phyloP scores from a whole-genome alignment of 2,888 invertebrate genomes.

The Ligdia adustata region DNA sequence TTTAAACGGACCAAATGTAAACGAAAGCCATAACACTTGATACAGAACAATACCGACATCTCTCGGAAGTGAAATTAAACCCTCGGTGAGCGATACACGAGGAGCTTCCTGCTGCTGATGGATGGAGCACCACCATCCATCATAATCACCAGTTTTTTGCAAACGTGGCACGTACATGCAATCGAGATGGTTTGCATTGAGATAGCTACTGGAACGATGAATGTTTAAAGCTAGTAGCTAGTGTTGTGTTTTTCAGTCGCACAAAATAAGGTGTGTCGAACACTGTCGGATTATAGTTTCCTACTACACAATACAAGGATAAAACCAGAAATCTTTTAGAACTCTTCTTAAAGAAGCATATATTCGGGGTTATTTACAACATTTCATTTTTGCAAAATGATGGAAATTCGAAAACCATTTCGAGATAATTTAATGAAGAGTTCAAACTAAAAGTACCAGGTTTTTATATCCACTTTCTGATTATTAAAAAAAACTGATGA shows the following conservation, averaged over 20 bases:
- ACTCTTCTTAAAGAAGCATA: too few relatives aligned
- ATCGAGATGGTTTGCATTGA: neutral
- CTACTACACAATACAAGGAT: too few relatives aligned
- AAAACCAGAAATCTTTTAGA: too few relatives aligned
- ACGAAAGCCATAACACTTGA: too few relatives aligned
- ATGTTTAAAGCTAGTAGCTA: neutral
- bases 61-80: conserved; percentile 1
- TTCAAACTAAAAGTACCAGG: too few relatives aligned
- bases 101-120: conserved; percentile 18
- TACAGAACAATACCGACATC: neutral
- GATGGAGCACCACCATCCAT: conserved; percentile 15
- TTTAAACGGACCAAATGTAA: too few relatives aligned
- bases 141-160: conserved; percentile 25
- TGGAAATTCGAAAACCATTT: too few relatives aligned
- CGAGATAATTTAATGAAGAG: too few relatives aligned
- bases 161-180: conserved; percentile 7
- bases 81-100: conserved; percentile 5
- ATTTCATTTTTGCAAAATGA: too few relatives aligned
- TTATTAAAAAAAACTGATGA: too few relatives aligned
- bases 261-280: neutral
- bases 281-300: neutral
- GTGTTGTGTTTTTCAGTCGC: neutral
- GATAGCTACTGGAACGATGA: conserved; percentile 5
- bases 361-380: too few relatives aligned
- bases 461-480: too few relatives aligned